These are phyloP conservation scores for Agrilus planipennis DNA, from an alignment of 1,140 invertebrate genomes.

Conservation along the genomic window DNA sequence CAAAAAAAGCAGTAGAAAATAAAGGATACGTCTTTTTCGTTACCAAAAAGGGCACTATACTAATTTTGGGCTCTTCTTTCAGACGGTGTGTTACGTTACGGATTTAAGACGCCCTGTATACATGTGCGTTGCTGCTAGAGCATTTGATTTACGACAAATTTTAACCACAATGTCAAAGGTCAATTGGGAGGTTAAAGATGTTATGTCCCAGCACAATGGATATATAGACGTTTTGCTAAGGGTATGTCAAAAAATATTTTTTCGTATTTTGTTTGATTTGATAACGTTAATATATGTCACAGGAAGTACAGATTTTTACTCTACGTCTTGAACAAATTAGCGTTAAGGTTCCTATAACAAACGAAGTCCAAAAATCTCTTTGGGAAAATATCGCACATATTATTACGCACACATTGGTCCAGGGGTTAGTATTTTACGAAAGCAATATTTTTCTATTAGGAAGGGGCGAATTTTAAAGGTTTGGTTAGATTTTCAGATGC, in stretches of 20 bases:
- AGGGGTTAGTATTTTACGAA: conserved; percentile 55
- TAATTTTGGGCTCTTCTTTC: no score
- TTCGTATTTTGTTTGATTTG: no score
- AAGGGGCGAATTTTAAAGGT: background rate
- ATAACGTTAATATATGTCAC: no score
- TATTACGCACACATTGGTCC: conserved; percentile 75
- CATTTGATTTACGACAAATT: conserved; percentile 69
- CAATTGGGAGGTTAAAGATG: conserved; percentile 92
- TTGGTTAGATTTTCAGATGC: conserved; percentile 65
- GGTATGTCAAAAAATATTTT: conserved; percentile 36
- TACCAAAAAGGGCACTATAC: no score
- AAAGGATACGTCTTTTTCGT: no score
- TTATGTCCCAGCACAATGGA: conserved; percentile 87
- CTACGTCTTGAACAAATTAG: conserved; percentile 60
- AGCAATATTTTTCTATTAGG: background rate
- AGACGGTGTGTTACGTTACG: conserved; percentile 54
- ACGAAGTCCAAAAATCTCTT: conserved; percentile 54
- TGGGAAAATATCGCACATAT: conserved; percentile 83
- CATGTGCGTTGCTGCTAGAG: conserved; percentile 64
- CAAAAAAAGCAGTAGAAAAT: no score
- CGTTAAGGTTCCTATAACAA: conserved; percentile 54
- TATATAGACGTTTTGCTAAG: conserved; percentile 69
- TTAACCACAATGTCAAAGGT: conserved; percentile 80
- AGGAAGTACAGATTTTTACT: conserved; percentile 71
- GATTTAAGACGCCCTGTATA: conserved; percentile 78